Conservation (phyloP, 2,888 invertebrate species). For the Charanyca ferruginea region DNA sequence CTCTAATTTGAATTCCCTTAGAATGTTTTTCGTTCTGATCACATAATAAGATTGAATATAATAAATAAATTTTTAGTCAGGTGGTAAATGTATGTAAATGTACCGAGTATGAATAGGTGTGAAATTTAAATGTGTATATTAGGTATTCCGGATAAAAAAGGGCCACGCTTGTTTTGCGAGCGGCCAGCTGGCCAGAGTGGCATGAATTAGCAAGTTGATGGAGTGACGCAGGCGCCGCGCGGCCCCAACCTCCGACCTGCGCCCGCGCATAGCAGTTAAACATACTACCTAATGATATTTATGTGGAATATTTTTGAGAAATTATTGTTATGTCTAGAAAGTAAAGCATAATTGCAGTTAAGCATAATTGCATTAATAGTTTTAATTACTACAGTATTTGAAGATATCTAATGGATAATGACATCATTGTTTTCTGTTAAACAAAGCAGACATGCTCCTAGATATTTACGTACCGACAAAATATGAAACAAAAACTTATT, state of each 20-base stretch:
- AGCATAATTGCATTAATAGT: not conserved
- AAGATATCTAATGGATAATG: too few species aligned
- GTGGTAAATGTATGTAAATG: constrained; percentile 60
- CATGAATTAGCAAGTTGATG: constrained; percentile 76
- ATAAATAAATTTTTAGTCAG: constrained; percentile 61
- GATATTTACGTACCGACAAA: too few species aligned
- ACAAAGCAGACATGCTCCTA: too few species aligned
- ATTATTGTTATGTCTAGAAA: constrained; percentile 37
- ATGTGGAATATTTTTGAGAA: constrained; percentile 41
- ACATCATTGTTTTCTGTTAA: too few species aligned
- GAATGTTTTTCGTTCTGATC: constrained; percentile 38
- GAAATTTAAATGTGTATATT: constrained; percentile 62
- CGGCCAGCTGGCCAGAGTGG: constrained; percentile 68
- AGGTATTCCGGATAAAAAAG: constrained; percentile 54
- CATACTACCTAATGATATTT: constrained; percentile 48
- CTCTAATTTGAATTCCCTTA: constrained; percentile 33
- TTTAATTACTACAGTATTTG: too few species aligned
- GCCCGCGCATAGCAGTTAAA: constrained; percentile 55
- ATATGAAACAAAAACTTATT: too few species aligned
- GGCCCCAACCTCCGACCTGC: constrained; percentile 74
- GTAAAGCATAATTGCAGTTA: constrained; percentile 14
- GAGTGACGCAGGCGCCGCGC: constrained; percentile 64
- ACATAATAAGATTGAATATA: constrained; percentile 41
- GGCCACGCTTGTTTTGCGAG: constrained; percentile 69
- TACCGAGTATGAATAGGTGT: constrained; percentile 43